Conservation (phyloP, 2,797 vertebrate species). For the Salarias fasciatus region DNA sequence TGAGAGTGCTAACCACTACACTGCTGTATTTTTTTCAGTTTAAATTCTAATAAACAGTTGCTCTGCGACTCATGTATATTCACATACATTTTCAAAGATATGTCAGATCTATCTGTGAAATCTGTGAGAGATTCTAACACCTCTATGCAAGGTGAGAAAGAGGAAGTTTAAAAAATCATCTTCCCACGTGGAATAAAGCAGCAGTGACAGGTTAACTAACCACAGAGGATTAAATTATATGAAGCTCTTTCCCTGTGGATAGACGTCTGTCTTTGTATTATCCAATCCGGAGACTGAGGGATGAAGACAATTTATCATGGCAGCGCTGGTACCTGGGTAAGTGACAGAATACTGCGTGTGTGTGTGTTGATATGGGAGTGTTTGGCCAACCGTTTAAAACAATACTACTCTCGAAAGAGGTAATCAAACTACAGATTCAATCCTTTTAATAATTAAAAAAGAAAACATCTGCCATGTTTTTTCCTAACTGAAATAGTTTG, state of each 20-base stretch:
- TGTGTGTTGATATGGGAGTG: constrained; percentile 10
- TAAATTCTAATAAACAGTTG: too few relatives aligned
- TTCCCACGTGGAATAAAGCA: constrained; percentile 39
- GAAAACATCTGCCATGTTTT: too few relatives aligned
- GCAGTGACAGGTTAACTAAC: constrained; percentile 66
- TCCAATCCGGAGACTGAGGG: constrained; percentile 42
- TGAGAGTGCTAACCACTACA: too few relatives aligned
- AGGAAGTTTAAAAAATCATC: constrained; percentile 44
- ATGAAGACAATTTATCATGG: constrained; percentile 55
- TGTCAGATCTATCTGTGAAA: too few relatives aligned
- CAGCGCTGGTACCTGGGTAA: constrained; percentile 20
- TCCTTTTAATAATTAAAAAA: too few relatives aligned
- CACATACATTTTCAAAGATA: too few relatives aligned
- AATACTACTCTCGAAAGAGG: too few relatives aligned
- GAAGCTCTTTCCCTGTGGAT: constrained; percentile 54
- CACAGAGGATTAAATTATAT: constrained; percentile 62
- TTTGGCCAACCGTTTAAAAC: too few relatives aligned
- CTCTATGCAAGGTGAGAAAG: constrained; percentile 38
- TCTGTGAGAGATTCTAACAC: constrained; percentile 8
- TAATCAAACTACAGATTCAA: too few relatives aligned
- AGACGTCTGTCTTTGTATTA: constrained; percentile 53
- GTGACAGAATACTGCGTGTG: constrained; percentile 24
- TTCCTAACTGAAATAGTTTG: too few relatives aligned
- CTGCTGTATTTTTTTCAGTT: too few relatives aligned
- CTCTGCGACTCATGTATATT: too few relatives aligned